Base-by-base conservation (phyloP, 2,888 invertebrate species). In the Spodoptera picta region DNA sequence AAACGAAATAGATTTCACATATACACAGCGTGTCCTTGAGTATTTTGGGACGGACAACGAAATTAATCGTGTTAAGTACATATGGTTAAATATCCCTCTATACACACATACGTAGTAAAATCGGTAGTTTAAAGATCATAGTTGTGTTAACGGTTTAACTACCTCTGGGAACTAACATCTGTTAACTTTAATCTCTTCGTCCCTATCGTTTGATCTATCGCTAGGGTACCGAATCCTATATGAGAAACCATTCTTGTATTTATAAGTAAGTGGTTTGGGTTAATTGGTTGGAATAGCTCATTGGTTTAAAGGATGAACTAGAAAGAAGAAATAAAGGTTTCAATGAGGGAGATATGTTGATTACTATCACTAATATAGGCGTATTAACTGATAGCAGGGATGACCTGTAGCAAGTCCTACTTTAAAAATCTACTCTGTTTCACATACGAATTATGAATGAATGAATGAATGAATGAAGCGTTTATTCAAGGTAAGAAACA, bases 151-250 rank as follows among this genome's bases (percentile, higher is more conserved):
- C 69, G 75, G 49, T 57, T 53, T 47, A 54, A 47, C 56, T 56
- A 48, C 69, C 74, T 46, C 43, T 50, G 75, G 52, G 69, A 70
- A 61, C 69, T 46, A 49, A 70, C 69, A 70, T 70, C 62, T 70
- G 69, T 56, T 46, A 31, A 53, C 74, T 69, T 11, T 67, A 60
- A 69, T 70, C 69, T 74, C 41, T 44, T 55, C 52, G 27, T 69
- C 74, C 36, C 53, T 49, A 14, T 14, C 62, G 69, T 74, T 70
- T 74, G 69, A 70, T 70, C 69, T 73, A 60, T 54, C 31, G 68
- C 54, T 60, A 27, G 47, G 53, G 54, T 67, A 59, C 46, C 23
- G 14, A n/a, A 44, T 41, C 41, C n/a, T 60, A 68, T 60, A 68
- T 68, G 60, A 68, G 74, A 61, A 70, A 52, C 50, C 53, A 36